phyloP scores from a whole-genome alignment of 2,888 invertebrate genomes.

The Torymus aiolomorphi region DNA sequence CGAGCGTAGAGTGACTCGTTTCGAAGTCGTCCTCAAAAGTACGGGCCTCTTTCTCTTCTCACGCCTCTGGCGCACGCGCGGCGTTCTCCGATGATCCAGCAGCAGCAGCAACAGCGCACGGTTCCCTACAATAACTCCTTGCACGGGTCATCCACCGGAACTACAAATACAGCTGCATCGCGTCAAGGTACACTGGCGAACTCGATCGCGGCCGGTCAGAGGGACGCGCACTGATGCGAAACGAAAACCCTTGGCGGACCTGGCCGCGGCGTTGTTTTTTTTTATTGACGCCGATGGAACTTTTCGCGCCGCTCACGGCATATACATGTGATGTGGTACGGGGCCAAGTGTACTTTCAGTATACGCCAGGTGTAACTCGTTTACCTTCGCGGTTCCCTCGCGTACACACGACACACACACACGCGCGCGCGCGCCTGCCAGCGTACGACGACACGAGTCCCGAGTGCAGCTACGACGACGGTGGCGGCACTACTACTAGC shows the following conservation, averaged over 20 bases:
- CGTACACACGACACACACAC: slow-evolving; percentile 24
- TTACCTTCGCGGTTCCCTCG: slow-evolving; percentile 69
- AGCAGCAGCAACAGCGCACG: background rate
- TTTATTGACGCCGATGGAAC: too few species aligned
- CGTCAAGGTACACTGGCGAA: too few species aligned
- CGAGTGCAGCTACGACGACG: slow-evolving; percentile 9
- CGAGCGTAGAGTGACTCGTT: slow-evolving; percentile 43
- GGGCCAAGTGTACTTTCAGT: slow-evolving; percentile 43
- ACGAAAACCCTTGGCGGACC: too few species aligned
- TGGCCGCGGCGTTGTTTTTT: too few species aligned
- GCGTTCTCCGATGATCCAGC: background rate
- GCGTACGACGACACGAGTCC: slow-evolving; percentile 10
- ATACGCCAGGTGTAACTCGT: slow-evolving; percentile 62
- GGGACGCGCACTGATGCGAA: too few species aligned
- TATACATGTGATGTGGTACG: background rate
- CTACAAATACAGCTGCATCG: too few species aligned
- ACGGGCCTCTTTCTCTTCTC: background rate
- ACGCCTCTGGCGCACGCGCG: background rate
- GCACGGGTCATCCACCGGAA: too few species aligned
- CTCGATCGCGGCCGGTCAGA: too few species aligned
- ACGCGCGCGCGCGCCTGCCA: background rate
- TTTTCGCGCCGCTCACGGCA: too few species aligned
- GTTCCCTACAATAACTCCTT: too few species aligned
- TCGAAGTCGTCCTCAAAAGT: slow-evolving; percentile 12
- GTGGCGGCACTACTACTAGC: background rate